These are phyloP conservation scores for Sitobion miscanthi DNA, from an alignment of 1,140 invertebrate species.

Conservation along the genomic window DNA sequence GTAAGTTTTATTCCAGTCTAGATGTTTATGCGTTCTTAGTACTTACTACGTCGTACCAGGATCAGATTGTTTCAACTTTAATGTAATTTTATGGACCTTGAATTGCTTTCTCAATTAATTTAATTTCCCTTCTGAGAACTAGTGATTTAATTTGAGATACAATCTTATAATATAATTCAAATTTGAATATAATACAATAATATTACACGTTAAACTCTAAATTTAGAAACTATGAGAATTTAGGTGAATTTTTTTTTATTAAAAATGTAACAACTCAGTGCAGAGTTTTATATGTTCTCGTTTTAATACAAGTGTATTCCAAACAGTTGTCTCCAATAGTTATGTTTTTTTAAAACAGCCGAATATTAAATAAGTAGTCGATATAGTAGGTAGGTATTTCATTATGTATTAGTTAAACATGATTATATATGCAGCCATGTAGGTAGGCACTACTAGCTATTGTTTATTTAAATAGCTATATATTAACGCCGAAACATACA, in stretches of 20 bases:
- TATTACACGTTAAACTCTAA: neutral
- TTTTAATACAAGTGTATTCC: neutral
- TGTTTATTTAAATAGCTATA: too few species aligned
- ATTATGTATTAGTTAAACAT: too few species aligned
- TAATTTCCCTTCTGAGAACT: neutral
- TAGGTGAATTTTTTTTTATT: neutral
- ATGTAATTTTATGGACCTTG: slow-evolving; percentile 2
- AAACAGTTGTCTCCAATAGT: neutral
- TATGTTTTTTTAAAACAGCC: neutral
- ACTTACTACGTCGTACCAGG: neutral
- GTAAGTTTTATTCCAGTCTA: neutral
- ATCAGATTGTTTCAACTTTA: slow-evolving; percentile 6
- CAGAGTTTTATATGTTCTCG: rapidly evolving
- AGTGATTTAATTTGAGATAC: neutral
- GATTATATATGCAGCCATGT: too few species aligned
- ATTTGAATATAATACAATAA: neutral
- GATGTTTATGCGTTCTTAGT: slow-evolving; percentile 2
- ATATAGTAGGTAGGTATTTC: too few species aligned
- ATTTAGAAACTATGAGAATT: neutral
- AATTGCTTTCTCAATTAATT: neutral
- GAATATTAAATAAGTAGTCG: neutral
- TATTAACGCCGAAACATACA: too few species aligned
- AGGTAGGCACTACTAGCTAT: too few species aligned
- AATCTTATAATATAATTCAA: neutral
- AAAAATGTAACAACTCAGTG: neutral